Evolutionary conservation across 1,140 invertebrate genomes (phyloP), one percentile per base, ranked within the genome.

Genomic region (Carposina sasakii): DNA sequence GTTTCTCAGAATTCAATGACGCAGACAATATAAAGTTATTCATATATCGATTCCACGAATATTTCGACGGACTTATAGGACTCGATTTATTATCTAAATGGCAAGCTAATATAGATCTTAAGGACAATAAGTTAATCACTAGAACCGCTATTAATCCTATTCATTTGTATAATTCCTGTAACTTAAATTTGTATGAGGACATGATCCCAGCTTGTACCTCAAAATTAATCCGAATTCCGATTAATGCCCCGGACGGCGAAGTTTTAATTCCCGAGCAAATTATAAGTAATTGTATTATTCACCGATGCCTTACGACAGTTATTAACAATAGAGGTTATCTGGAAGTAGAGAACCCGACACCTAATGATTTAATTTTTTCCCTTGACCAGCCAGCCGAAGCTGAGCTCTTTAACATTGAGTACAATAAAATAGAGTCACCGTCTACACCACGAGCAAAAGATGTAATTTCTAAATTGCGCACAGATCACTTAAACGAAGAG

Each of bases 401-500:
- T 2, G 28, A 46, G 12, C n/a, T 33, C 19, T 46, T 46, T 15
- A 46, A 33, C 23, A 24, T 9, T 2, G 30, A 46, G n/a, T 34
- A 13, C 20, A n/a, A 15, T n/a, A 13, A 12, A n/a, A 9, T n/a
- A 15, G 17, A 30, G 6, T 20, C 6, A 16, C 5, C 26, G 13
- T 10, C 22, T 13, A 28, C 41, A 1, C n/a, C n/a, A n/a, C 13
- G 41, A 2, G 24, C 15, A 8, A n/a, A 28, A 1, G 24, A 43
- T 16, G 41, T 19, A 8, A 3, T 43, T 21, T 46, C 30, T 20
- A 16, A 15, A n/a, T 19, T 33, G 10, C 3, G 43, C 21, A 46
- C 43, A 2, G 43, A 46, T 16, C 43, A 46, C 10, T 20, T 46
- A 16, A 46, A 46, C 21, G 19, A 21, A 16, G 43, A 46, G 17